Evolutionary conservation across 2,113 vertebrate genomes (phyloP).

Genomic region (Polypterus senegalus): DNA sequence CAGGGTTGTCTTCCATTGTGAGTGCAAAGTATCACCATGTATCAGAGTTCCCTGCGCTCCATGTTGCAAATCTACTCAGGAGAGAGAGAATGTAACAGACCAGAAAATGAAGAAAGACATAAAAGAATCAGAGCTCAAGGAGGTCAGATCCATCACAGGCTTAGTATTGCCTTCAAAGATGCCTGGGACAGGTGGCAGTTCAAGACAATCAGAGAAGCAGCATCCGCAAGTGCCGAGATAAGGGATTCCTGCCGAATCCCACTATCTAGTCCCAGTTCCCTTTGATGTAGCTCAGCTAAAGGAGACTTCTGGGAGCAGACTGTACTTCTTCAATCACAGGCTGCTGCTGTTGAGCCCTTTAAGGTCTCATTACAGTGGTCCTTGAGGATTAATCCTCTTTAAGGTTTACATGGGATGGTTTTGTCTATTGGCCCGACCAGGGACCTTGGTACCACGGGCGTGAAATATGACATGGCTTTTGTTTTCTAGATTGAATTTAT

Average conservation of each 20-base stretch:
- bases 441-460: slow-evolving; percentile 50
- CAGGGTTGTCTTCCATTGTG: slow-evolving; percentile 30
- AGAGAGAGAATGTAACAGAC: slow-evolving; percentile 72
- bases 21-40: slow-evolving; percentile 11
- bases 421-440: slow-evolving; percentile 59
- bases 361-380: slow-evolving; percentile 79
- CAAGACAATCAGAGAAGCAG: slow-evolving; percentile 85
- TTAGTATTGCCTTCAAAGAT: slow-evolving; percentile 96
- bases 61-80: slow-evolving; percentile 43
- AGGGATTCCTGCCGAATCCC: slow-evolving; percentile 73
- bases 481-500: slow-evolving; percentile 17
- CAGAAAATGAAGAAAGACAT: slow-evolving; percentile 97
- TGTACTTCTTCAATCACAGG: slow-evolving; percentile 50
- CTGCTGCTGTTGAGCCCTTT: slow-evolving; percentile 68
- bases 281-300: slow-evolving; percentile 88
- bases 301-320: slow-evolving; percentile 67
- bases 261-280: slow-evolving; percentile 65
- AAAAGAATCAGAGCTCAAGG: slow-evolving; percentile 89
- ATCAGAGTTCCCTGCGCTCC: slow-evolving; percentile 62
- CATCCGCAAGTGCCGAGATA: slow-evolving; percentile 81
- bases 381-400: slow-evolving; percentile 84
- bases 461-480: slow-evolving; percentile 41
- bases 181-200: slow-evolving; percentile 97
- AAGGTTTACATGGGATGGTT: slow-evolving; percentile 69
- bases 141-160: slow-evolving; percentile 96